Conservation (phyloP, 2,888 invertebrate genomes). For the Charanyca ferruginea region DNA sequence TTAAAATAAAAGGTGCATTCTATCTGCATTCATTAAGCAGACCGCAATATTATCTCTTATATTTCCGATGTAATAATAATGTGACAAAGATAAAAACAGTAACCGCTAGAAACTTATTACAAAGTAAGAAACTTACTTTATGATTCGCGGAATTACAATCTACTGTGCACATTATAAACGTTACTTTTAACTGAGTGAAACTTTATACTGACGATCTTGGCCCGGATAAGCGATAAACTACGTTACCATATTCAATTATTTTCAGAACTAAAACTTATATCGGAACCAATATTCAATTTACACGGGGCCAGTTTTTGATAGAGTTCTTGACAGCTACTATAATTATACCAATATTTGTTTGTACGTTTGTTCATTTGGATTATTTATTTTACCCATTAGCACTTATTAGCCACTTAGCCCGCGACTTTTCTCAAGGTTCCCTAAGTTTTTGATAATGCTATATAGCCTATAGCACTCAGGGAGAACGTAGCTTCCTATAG, state of each 20-base stretch:
- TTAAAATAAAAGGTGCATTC: conserved; percentile 15
- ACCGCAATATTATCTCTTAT: conserved; percentile 48
- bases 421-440: no score
- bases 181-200: conserved; percentile 68
- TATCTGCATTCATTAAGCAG: conserved; percentile 45
- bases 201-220: conserved; percentile 69
- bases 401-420: no score
- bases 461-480: no score
- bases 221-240: conserved; percentile 58
- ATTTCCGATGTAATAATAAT: conserved; percentile 49
- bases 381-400: no score
- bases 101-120: conserved; percentile 59
- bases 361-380: no score
- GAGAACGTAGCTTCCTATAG: no score
- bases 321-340: neutral
- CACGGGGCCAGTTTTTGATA: neutral
- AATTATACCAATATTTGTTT: no score
- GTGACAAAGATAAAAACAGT: conserved; percentile 48
- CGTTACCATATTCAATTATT: conserved; percentile 32
- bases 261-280: conserved; percentile 13
- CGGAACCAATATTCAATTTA: conserved; percentile 2
- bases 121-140: conserved; percentile 56
- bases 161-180: conserved; percentile 60
- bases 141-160: conserved; percentile 57
- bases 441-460: no score